Evolutionary conservation across 2,888 invertebrate genomes (phyloP).

Genomic region (Kryphioiulus occultus): DNA sequence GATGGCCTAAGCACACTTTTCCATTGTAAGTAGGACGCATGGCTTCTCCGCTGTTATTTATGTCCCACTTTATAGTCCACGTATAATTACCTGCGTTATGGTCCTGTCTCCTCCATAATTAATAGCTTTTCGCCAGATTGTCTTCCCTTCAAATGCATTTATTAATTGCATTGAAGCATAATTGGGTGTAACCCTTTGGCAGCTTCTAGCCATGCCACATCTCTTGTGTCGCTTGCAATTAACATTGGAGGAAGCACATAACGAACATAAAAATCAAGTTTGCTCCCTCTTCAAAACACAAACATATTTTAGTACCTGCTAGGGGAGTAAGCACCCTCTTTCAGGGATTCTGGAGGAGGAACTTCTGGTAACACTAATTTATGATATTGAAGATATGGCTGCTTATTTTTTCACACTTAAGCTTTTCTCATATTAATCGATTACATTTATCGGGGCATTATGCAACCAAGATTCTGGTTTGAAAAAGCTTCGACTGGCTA

Average conservation of each 20-base stretch:
- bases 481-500: too few relatives aligned
- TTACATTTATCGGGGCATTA: too few relatives aligned
- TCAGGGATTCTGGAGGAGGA: background rate
- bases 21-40: background rate
- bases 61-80: background rate
- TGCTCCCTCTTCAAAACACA: background rate
- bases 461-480: too few relatives aligned
- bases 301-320: background rate
- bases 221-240: background rate
- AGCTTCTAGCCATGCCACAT: background rate
- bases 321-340: background rate
- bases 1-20: background rate
- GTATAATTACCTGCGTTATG: conserved; percentile 17
- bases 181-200: conserved; percentile 26
- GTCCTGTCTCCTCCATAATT: background rate
- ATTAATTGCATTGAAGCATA: background rate
- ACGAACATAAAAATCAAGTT: conserved; percentile 26
- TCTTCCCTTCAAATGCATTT: background rate
- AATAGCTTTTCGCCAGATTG: background rate
- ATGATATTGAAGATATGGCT: background rate
- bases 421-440: too few relatives aligned
- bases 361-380: background rate
- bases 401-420: background rate
- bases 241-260: background rate
- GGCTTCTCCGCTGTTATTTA: background rate